Evolutionary conservation across 2,888 invertebrate genomes (phyloP), one percentile per base, ranked within the genome.

Genomic region (Chaitophorus viminalis): DNA sequence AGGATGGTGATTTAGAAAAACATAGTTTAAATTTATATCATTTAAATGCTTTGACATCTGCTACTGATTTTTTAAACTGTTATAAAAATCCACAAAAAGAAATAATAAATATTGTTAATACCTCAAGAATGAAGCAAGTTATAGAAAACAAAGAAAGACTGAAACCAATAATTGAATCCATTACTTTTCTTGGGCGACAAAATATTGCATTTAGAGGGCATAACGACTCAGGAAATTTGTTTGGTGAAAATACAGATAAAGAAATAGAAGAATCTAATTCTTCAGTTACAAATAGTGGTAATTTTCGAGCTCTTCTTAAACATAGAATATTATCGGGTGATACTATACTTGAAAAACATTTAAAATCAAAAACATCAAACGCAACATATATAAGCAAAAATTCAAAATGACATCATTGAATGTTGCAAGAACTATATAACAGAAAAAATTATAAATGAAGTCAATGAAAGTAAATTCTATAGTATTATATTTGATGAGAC

Each of bases 401-500:
- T 89, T 21, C 90, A 90, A 89, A 91, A 90, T 88, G 88, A 90
- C 74, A 60, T 91, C n/a, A 91, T 91, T 76, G 89, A 90, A 29
- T 89, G 89, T 39, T 90, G 90, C 82, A 89, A 88, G 70, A 89
- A 90, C 25, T 33, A 46, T 36, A 82, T 82, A 29, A 31, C 4
- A n/a, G 46, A 21, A 72, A 29, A 72, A 78, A 78, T 75, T 65
- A 70, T 72, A 36, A 39, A 25, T 36, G 46, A 65, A 75, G 81
- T 79, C 74, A 83, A 89, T 84, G 68, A 88, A 72, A 81, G 87
- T 33, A 89, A 89, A 86, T 90, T 89, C 76, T 91, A 89, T 89
- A 89, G 89, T 78, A 89, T 90, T n/a, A n/a, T n/a, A n/a, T n/a
- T n/a, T n/a, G n/a, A n/a, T n/a, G n/a, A n/a, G n/a, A n/a, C n/a